A percentile compares a stretch with the other conserved stretches of the same genome.
Evolutionary conservation across 2,113 vertebrate genomes (phyloP).

Genomic region (Pelecanus crispus): DNA sequence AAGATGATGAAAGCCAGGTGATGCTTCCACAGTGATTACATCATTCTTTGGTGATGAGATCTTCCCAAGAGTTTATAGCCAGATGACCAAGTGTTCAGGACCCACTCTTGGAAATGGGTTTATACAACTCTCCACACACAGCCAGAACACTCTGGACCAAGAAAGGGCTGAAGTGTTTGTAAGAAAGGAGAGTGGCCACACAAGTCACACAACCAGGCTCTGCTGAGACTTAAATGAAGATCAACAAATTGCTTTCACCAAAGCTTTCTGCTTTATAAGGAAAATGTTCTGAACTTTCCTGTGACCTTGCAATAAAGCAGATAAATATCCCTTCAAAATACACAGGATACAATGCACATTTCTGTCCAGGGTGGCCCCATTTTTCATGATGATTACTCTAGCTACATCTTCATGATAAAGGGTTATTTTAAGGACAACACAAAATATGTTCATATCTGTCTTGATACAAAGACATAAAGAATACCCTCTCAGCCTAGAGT

Average conservation of each 20-base stretch:
- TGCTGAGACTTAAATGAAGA: not conserved
- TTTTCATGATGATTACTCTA: not conserved
- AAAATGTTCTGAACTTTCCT: not conserved
- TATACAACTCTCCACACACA: not conserved
- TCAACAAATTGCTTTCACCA: not conserved
- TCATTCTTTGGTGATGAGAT: not conserved
- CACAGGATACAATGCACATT: not conserved
- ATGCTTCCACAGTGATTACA: not conserved
- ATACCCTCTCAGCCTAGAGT: not conserved
- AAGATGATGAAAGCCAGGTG: not conserved
- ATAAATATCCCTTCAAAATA: not conserved
- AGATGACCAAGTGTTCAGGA: not conserved
- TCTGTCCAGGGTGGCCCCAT: not conserved
- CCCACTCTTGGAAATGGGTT: not conserved
- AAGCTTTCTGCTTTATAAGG: not conserved
- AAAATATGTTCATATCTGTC: slow-evolving; percentile 1
- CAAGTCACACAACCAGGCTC: not conserved
- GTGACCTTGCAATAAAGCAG: not conserved
- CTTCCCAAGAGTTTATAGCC: not conserved
- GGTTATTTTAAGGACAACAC: not conserved
- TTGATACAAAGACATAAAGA: not conserved
- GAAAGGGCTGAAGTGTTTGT: not conserved
- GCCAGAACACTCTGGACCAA: not conserved
- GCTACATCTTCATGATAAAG: not conserved
- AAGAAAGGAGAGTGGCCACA: not conserved